Evolutionary conservation across 2,888 invertebrate genomes (phyloP), one percentile per base, ranked within the genome.

Genomic region (Agapetus fuscipes): DNA sequence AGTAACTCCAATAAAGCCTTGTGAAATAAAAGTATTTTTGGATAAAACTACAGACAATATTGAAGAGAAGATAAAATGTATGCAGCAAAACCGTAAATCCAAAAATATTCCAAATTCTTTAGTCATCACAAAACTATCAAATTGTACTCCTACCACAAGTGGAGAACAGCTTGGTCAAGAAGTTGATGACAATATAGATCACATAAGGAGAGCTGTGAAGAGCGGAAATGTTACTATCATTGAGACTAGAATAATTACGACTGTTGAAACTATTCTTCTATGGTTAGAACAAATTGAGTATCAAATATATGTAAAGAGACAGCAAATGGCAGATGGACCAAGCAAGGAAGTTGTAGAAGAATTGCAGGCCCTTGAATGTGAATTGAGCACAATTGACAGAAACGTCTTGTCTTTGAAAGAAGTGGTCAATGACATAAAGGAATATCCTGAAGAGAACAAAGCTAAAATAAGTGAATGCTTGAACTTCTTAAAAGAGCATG

Each of bases 221-320:
- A 62, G 58, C 44, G 68, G 72, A 26, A 74, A 83, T 54, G 62
- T 70, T 3, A 58, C 63, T 1, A 60, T 72, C 10, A 72, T 81
- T 27, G 83, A 86, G 57, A 78, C 76, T 50, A 79, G 76, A 28
- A 70, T 87, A 9, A 74, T 85, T 7, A 77, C 80, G 14, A 76
- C 86, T 0, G 80, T 88, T 31, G 84, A 88, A 59, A 83, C 80
- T 0, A 81, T 90, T 28, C 84, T 86, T 0, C 80, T 80, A 10
- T 88, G 88, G 85, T 58, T 90, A 29, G 85, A 89, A 62, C 85
- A 83, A 16, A 84, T 89, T 42, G 86, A 87, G 56, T 86, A 86
- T 50, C 76, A 79, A 51, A 82, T 87, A 31, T 80, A 76, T 51
- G 57, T 76, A 15, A 72, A 71, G 43, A 56, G 69, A n/a, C 71